Base-by-base conservation (phyloP, 2,888 invertebrate genomes). In the Stenodera caucasica region DNA sequence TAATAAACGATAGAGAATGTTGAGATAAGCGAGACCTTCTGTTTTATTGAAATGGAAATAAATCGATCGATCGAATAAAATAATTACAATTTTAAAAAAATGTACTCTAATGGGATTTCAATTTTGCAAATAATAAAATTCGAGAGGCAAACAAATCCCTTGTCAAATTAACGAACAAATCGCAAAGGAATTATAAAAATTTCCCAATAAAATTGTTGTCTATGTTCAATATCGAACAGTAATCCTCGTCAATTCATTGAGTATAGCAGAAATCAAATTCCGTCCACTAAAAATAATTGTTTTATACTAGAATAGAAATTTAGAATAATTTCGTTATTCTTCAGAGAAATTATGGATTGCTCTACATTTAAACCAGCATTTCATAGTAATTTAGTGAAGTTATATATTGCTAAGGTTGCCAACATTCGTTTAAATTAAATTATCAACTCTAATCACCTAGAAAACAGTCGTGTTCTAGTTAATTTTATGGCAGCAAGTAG, bases 1-100 rank as follows among this genome's bases (percentile, higher is more conserved):
- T 65, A 67, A 67, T 67, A 61, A 67, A 66, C 32, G 58, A 4
- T 11, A 35, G 7, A 18, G 15, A 18, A 40, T 26, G 5, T 30
- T 7, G 8, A 9, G 7, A 8, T 6, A 30, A 26, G 5, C 26
- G 7, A 30, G 7, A 30, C 6, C n/a, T n/a, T 40, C 9, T 15
- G 11, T 18, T 40, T 33, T 33, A 33, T 33, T 12, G 2, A 7
- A 33, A 12, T 12, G 7, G 35, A 14, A 15, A 37, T 37, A 37
- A 37, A 37, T 15, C 29, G 4, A 6, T 29, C 5, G 29, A 29
- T 29, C n/a, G n/a, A n/a, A n/a, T n/a, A n/a, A n/a, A n/a, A n/a
- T n/a, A n/a, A n/a, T n/a, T n/a, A n/a, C n/a, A n/a, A n/a, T n/a
- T n/a, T n/a, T n/a, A n/a, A n/a, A n/a, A n/a, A n/a, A n/a, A n/a